Evolutionary conservation across 2,888 invertebrate species (phyloP), one percentile per base, ranked within the genome.

Genomic region (Nomada ruficornis): DNA sequence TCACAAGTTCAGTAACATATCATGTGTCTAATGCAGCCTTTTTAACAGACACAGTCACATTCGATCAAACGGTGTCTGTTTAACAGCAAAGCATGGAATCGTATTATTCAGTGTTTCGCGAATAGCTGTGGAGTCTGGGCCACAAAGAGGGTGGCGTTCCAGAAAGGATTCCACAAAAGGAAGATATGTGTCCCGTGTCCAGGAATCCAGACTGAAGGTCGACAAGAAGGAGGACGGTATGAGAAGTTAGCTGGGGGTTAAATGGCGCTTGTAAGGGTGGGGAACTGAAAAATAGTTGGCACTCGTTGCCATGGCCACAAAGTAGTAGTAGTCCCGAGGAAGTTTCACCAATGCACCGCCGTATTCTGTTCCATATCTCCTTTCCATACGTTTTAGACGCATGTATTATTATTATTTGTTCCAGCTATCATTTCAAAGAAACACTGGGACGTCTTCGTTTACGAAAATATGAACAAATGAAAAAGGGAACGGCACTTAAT

Each of bases 261-360:
- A 63, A 75, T 47, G 73, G 60, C 36, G 79, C 59, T 71, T 69
- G 73, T 23, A 72, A 77, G 70, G 57, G 74, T 57, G 79, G 72
- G 80, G 83, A 84, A 84, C 75, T 83, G 88, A 86, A 88, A 89
- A 89, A 90, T 88, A 88, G 89, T 89, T 89, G 87, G 80, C 86
- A 77, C 85, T 68, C 77, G 88, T 90, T 89, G 87, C 86, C 86
- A 86, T 85, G 88, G 86, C 78, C 84, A 85, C 89, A 87, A 88
- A 89, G 89, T 89, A 88, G 82, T 82, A 77, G 42, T 15, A 87
- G 85, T 87, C 83, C 83, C 70, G 74, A 70, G 80, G 82, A 84
- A 81, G 75, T 69, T 55, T 72, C 80, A 75, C 79, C 80, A 47
- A 67, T 68, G 62, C 55, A 68, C 47, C 72, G 20, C 29, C 47